Base-by-base conservation (phyloP, 2,797 vertebrate genomes). In the Psittacula echo region DNA sequence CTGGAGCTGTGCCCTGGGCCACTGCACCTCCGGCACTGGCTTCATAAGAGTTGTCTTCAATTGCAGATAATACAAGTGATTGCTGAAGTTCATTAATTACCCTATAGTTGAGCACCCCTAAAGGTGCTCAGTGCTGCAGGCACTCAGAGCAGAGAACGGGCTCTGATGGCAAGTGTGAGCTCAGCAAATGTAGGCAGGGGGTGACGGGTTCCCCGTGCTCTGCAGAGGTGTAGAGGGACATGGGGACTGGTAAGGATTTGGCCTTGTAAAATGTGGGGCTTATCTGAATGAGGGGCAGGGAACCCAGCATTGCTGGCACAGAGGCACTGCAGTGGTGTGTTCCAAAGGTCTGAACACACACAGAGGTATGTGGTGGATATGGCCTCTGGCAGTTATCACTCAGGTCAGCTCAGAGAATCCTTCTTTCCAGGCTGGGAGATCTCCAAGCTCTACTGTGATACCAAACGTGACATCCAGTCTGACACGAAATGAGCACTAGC, bases 161-260 rank as follows among this genome's bases (percentile, higher is more conserved):
- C 34, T 80, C 39, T 77, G 51, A 7, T 47, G 23, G n/a, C 42
- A 51, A 56, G 8, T 27, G 34, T 27, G n/a, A 4, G 32, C 77
- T 76, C 50, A 37, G 37, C 65, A 47, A 39, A 15, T 5, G 13
- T 50, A 62, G n/a, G 39, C 62, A 70, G 65, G 23, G 22, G 41
- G 39, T 29, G 32, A 50, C 19, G 39, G 9, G 16, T 19, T 88
- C 48, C 29, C 12, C 3, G 7, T 64, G 53, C 27, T 84, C 41
- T 3, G 1, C 48, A 27, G 24, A 11, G 61, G 4, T 42, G 8
- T 71, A 7, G 1, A 2, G 41, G 27, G 32, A 42, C 39, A 10
- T 8, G 47, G 74, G 65, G 47, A 65, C 34, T 29, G 29, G 50
- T 62, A 62, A 71, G 73, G 58, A 45, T 78, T 64, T n/a, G 22